Conservation (phyloP, 2,888 invertebrate species). For the Agapetus fuscipes region DNA sequence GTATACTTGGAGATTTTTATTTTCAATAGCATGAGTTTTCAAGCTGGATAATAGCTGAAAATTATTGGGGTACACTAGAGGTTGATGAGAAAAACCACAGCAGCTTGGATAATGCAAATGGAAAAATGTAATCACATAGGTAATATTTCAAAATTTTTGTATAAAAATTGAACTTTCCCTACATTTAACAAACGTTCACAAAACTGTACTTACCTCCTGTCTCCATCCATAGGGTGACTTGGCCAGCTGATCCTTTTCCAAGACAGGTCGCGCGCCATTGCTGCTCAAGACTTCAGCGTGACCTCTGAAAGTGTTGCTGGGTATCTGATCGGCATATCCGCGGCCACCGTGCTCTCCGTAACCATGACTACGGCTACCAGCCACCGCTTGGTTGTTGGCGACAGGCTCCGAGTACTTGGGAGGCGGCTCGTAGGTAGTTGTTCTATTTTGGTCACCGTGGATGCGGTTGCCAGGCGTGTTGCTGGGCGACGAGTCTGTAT, state of each 20-base stretch:
- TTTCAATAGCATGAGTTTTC: no score
- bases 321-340: conserved; percentile 5
- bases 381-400: not conserved
- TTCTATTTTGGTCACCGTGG: not conserved
- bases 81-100: no score
- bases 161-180: no score
- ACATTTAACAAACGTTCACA: no score
- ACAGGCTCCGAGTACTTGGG: no score
- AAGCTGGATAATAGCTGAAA: no score
- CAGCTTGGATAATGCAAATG: no score
- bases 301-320: conserved; percentile 15
- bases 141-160: no score
- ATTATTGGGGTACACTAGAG: no score
- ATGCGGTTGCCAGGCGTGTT: conserved; percentile 1
- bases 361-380: not conserved
- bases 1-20: no score
- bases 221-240: conserved; percentile 43
- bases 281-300: conserved; percentile 20
- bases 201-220: conserved; percentile 32
- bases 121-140: no score
- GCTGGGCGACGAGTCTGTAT: conserved; percentile 37
- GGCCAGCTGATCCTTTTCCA: conserved; percentile 42
- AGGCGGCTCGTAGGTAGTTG: no score
- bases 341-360: not conserved
- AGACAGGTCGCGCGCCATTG: conserved; percentile 26